Evolutionary conservation across 2,888 invertebrate species (phyloP), one percentile per base, ranked within the genome.

Genomic region (Pseudeuparius sepicola): DNA sequence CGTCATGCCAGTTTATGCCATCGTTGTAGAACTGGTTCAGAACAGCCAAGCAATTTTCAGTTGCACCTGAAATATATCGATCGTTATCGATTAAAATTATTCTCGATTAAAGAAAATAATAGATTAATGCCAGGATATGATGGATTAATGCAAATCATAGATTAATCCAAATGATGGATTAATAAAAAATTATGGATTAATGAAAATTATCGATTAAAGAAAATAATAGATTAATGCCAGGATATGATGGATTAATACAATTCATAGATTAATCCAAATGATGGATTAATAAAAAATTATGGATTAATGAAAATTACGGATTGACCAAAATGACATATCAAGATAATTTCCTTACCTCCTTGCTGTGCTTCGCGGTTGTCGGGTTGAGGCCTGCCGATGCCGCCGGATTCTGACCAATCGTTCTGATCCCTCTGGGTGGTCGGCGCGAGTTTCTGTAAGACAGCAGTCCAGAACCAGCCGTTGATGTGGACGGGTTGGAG

Each of bases 381-480:
- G 2, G 89, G 89, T 57, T 89, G 88, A 10, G 87, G 82, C 63
- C 78, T 75, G 40, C 82, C 82, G 55, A 87, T 82, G 48, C 88
- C 88, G 51, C 89, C 89, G 45, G 69, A 78, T 57, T 80, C 79
- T 20, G 87, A 87, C 88, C 88, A 88, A 63, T 88, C 88, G 60
- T 84, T 87, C 57, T 87, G 85, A 34, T 73, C 71, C 32, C 87
- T 73, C 65, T 85, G 78, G 36, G 73, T 82, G 35, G 85, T 80
- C 29, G 88, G 83, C 2, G 88, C 83, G 50, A 89, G 64, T 61
- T 88, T 88, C 63, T 82, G 85, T 34, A 84, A 73, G 51, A 78
- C 85, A 20, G 83, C 86, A 13, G 88, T 87, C 88, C 88, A 89
- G 72, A 89, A 89, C 89, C 89, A 89, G 23, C 89, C 89, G 56